phyloP scores from a whole-genome alignment of 2,797 vertebrate species.

The Spea hammondii region DNA sequence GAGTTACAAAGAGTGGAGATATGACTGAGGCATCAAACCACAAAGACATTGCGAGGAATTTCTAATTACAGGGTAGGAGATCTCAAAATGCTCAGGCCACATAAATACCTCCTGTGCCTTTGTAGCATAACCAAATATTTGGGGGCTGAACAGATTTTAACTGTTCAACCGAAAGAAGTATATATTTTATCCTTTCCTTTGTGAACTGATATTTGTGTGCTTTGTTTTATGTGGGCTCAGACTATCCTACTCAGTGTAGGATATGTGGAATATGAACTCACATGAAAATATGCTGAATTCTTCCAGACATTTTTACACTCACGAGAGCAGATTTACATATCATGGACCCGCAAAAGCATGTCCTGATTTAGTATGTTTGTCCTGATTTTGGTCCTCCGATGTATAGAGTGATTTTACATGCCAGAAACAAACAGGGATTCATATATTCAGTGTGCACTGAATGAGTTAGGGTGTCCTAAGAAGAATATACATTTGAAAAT shows the following conservation, averaged over 20 bases:
- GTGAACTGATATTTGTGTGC: not conserved
- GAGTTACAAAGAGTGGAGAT: slow-evolving; percentile 10
- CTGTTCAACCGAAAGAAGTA: slow-evolving; percentile 13
- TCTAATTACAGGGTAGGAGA: slow-evolving; percentile 41
- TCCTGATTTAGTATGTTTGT: no score
- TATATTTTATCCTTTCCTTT: slow-evolving; percentile 6
- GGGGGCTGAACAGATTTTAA: slow-evolving; percentile 16
- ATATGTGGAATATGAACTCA: not conserved
- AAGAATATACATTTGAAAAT: no score
- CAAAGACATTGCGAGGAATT: slow-evolving; percentile 41
- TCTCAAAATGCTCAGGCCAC: slow-evolving; percentile 30
- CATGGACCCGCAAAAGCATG: no score
- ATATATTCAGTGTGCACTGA: no score
- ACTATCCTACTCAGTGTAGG: not conserved
- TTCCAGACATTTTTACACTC: not conserved
- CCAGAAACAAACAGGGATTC: no score
- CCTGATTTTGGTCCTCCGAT: no score
- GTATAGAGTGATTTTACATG: no score
- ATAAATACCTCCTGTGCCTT: slow-evolving; percentile 33
- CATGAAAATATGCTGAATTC: not conserved
- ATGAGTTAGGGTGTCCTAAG: no score
- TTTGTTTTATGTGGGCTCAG: slow-evolving; percentile 9
- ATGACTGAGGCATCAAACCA: slow-evolving; percentile 38
- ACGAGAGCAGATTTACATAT: no score
- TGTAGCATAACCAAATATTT: slow-evolving; percentile 43